A percentile compares a stretch with the other conserved stretches of the same genome.
phyloP scores from a whole-genome alignment of 2,113 vertebrate genomes.

The Muntiacus muntjak region DNA sequence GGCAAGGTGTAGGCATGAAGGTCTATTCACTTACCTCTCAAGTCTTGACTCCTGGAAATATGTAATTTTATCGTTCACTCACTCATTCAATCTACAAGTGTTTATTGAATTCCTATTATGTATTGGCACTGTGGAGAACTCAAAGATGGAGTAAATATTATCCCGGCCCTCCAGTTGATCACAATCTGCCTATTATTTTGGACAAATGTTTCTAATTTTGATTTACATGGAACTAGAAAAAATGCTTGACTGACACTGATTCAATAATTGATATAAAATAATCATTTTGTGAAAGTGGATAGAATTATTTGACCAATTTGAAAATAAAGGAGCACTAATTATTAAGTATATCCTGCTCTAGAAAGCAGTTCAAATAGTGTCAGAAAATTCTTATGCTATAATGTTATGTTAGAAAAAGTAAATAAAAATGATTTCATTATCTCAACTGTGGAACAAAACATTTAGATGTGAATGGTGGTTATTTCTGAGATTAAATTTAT shows the following conservation, averaged over 20 bases:
- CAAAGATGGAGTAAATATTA: background rate
- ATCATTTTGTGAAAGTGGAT: background rate
- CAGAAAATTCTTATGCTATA: background rate
- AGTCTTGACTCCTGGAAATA: background rate
- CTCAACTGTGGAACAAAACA: background rate
- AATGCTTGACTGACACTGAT: background rate
- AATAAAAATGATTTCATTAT: background rate
- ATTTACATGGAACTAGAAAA: background rate
- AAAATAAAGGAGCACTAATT: background rate
- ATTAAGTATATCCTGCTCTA: background rate
- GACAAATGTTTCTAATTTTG: background rate
- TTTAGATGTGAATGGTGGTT: background rate
- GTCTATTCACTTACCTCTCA: background rate
- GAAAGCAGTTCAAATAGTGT: background rate
- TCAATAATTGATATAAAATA: conserved; percentile 2
- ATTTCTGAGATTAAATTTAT: background rate
- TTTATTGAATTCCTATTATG: background rate
- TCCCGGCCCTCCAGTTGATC: background rate
- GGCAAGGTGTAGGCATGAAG: background rate
- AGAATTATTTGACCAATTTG: background rate
- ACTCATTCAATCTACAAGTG: background rate
- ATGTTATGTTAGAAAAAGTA: background rate
- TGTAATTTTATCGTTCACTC: background rate
- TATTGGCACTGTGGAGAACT: background rate
- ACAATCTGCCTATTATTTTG: background rate